Conservation (phyloP, 2,113 vertebrate species). For the Siniperca chuatsi region DNA sequence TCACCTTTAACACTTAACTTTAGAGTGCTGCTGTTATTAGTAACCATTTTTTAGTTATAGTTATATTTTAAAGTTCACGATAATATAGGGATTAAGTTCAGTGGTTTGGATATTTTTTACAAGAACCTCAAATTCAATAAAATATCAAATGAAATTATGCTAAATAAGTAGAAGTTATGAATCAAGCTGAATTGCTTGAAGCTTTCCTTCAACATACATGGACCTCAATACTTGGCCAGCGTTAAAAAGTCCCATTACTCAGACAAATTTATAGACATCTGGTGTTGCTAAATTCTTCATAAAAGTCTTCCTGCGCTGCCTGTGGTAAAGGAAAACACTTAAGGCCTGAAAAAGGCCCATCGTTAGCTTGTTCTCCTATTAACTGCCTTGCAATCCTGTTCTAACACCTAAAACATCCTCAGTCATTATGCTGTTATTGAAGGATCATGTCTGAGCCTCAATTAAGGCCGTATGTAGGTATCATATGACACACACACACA, state of each 20-base stretch:
- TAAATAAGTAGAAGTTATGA: constrained; percentile 26
- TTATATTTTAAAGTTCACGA: constrained; percentile 38
- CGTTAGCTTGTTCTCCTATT: constrained; percentile 65
- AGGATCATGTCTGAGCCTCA: constrained; percentile 67
- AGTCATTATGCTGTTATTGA: constrained; percentile 71
- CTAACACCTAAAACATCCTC: constrained; percentile 78
- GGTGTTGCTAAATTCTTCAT: constrained; percentile 77
- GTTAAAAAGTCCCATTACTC: constrained; percentile 44
- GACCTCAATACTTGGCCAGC: constrained; percentile 11
- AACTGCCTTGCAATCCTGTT: constrained; percentile 65
- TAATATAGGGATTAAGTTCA: not conserved
- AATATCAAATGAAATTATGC: constrained; percentile 42
- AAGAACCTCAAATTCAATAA: constrained; percentile 52
- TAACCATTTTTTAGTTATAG: not conserved
- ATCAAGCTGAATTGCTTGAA: constrained; percentile 34
- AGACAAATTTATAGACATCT: constrained; percentile 80
- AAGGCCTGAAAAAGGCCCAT: constrained; percentile 63
- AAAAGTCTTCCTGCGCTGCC: constrained; percentile 60
- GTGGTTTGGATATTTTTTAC: constrained; percentile 22
- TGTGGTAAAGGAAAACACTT: constrained; percentile 71
- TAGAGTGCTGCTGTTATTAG: not conserved
- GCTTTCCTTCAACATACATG: constrained; percentile 34
- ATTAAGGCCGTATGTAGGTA: constrained; percentile 64
- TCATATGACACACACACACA: constrained; percentile 46
- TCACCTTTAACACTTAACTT: not conserved